These are phyloP conservation scores for Paramuricea clavata DNA, from an alignment of 92 coral and sea anemone species.

Conservation along the genomic window DNA sequence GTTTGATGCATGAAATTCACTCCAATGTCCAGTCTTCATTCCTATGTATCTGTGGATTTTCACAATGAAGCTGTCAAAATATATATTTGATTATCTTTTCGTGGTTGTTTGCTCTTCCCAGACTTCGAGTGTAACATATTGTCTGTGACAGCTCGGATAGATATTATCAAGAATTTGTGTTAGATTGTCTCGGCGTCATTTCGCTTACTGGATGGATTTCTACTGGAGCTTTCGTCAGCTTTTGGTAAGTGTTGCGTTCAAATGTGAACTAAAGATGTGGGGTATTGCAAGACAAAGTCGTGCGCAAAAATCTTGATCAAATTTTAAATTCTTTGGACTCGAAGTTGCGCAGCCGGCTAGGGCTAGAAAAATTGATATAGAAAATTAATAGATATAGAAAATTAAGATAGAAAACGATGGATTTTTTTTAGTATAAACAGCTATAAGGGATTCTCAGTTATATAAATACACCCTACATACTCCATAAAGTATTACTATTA, in stretches of 20 bases:
- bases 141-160: neutral
- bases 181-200: neutral
- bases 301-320: neutral
- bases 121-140: neutral
- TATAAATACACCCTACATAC: no score
- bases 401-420: no score
- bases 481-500: no score
- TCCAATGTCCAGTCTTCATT: neutral
- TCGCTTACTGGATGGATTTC: neutral
- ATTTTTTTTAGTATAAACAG: no score
- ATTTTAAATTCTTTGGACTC: no score
- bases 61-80: neutral
- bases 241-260: neutral
- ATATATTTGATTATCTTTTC: neutral
- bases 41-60: neutral
- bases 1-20: no score
- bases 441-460: no score
- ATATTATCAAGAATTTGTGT: neutral
- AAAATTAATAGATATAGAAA: no score
- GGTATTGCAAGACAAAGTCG: neutral
- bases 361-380: no score
- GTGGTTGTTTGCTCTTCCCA: neutral
- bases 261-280: neutral
- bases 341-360: no score
- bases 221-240: constrained; percentile 11